Evolutionary conservation across 1,140 invertebrate species (phyloP).

Genomic region (Littorina saxatilis): DNA sequence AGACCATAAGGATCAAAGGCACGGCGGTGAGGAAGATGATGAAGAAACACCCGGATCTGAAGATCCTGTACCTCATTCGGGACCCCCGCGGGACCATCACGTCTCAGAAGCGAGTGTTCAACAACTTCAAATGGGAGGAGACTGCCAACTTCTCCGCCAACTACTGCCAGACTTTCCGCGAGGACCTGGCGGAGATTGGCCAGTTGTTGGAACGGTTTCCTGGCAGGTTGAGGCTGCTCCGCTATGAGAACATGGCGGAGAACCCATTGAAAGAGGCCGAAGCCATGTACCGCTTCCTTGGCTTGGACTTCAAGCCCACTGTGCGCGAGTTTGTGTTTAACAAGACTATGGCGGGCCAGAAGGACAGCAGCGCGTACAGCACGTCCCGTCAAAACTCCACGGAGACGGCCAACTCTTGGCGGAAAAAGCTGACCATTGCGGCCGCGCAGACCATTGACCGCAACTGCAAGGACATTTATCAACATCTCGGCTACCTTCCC

Average conservation of each 20-base stretch:
- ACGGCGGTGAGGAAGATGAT: slow-evolving; percentile 34
- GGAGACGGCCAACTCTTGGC: slow-evolving; percentile 9
- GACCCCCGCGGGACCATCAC: slow-evolving; percentile 23
- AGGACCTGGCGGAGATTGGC: slow-evolving; percentile 35
- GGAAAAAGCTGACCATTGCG: background rate
- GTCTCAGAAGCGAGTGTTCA: slow-evolving; percentile 26
- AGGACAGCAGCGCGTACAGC: background rate
- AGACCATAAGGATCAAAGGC: slow-evolving; percentile 42
- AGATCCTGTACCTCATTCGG: slow-evolving; percentile 32
- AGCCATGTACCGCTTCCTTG: slow-evolving; percentile 41
- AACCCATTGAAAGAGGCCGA: slow-evolving; percentile 38
- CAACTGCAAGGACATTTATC: slow-evolving; percentile 13
- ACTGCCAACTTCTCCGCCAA: slow-evolving; percentile 18
- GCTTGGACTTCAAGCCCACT: slow-evolving; percentile 13
- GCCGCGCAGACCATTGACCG: background rate
- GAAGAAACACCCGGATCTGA: slow-evolving; percentile 29
- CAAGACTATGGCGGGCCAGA: slow-evolving; percentile 34
- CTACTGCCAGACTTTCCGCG: slow-evolving; percentile 46
- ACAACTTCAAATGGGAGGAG: slow-evolving; percentile 15
- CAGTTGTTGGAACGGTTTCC: slow-evolving; percentile 22
- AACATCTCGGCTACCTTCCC: slow-evolving; percentile 9
- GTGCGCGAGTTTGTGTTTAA: slow-evolving; percentile 34
- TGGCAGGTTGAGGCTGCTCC: slow-evolving; percentile 27
- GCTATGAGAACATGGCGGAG: slow-evolving; percentile 48
- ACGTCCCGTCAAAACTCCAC: background rate